phyloP scores from a whole-genome alignment of 2,888 invertebrate genomes.

The Lasioglossum lativentre region DNA sequence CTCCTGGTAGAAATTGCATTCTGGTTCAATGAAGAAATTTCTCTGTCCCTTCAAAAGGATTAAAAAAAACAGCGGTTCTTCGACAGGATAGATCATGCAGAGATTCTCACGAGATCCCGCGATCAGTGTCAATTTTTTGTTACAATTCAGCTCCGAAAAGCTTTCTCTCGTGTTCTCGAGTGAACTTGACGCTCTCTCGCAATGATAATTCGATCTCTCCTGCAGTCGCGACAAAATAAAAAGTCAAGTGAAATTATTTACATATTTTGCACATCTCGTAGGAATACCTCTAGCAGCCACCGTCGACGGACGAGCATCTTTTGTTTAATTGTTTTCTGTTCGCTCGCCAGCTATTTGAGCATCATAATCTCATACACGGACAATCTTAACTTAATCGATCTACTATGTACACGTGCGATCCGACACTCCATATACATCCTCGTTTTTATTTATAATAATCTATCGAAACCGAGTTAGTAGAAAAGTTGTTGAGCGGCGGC shows the following conservation, averaged over 20 bases:
- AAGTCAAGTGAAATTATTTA: constrained; percentile 52
- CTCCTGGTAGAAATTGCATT: constrained; percentile 8
- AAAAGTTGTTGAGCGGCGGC: constrained; percentile 47
- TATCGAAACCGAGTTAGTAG: constrained; percentile 35
- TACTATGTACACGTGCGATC: constrained; percentile 56
- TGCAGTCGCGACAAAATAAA: constrained; percentile 21
- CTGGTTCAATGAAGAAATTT: not conserved
- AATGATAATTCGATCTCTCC: no score
- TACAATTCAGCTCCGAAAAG: not conserved
- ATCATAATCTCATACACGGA: constrained; percentile 55
- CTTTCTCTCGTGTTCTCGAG: not conserved
- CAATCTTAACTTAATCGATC: constrained; percentile 49
- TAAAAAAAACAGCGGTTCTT: not conserved
- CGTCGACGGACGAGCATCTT: not conserved
- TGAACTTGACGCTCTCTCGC: constrained; percentile 1
- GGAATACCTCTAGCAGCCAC: constrained; percentile 12
- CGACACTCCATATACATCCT: constrained; percentile 12
- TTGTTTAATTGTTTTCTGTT: not conserved
- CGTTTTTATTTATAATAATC: constrained; percentile 35
- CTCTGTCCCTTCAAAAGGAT: not conserved
- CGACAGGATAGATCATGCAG: not conserved
- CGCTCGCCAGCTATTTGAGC: constrained; percentile 60
- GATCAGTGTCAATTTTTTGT: not conserved
- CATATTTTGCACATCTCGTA: constrained; percentile 28
- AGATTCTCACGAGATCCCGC: not conserved